Conservation (phyloP, 2,113 vertebrate genomes). For the Fregata magnificens region DNA sequence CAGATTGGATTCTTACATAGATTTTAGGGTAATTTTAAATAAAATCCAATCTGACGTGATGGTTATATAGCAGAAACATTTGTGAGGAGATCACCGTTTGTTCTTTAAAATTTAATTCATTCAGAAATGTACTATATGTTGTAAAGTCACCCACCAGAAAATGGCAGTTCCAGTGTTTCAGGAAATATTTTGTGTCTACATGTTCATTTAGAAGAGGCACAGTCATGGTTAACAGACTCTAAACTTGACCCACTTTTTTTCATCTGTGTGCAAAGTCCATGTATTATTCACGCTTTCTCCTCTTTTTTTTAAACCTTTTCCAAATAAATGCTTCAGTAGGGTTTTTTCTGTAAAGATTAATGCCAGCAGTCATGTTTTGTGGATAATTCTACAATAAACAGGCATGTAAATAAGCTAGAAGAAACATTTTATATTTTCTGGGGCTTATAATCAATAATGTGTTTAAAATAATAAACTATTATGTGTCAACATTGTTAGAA, state of each 20-base stretch:
- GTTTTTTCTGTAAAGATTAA: not conserved
- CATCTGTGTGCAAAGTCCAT: not conserved
- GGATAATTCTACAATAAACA: not conserved
- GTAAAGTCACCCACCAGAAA: not conserved
- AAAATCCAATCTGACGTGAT: not conserved
- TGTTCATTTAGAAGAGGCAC: not conserved
- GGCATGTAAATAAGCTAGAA: not conserved
- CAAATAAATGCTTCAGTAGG: not conserved
- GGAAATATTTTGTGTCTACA: not conserved
- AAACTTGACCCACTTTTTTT: constrained; percentile 3
- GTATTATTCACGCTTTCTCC: not conserved
- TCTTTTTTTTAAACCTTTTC: not conserved
- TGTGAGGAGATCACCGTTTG: not conserved
- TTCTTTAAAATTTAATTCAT: not conserved
- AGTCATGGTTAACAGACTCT: not conserved
- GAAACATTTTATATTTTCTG: not conserved
- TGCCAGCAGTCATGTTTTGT: not conserved
- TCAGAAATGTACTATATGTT: not conserved
- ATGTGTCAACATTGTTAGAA: not conserved
- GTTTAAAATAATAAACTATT: not conserved
- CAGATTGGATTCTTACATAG: not conserved
- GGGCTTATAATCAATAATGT: not conserved
- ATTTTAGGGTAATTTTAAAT: not conserved
- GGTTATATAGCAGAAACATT: not conserved
- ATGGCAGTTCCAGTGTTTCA: not conserved